Conservation (phyloP, 2,888 invertebrate species). For the Diarsia mendica region DNA sequence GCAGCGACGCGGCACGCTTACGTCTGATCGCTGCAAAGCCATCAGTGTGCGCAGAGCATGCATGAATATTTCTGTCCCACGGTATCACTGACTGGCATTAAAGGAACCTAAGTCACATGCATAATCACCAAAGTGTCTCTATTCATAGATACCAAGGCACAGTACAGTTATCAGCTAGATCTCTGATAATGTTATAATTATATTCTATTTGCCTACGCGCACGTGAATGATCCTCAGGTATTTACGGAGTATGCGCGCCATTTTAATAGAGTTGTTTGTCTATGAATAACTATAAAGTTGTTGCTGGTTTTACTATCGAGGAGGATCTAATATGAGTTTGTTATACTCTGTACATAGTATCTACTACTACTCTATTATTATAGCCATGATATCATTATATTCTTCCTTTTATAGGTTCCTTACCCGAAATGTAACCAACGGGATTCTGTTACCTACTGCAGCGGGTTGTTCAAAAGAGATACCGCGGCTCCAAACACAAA, state of each 20-base stretch:
- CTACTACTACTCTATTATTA: not conserved
- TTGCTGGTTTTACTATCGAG: conserved; percentile 8
- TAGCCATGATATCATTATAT: not conserved
- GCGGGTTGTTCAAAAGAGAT: no score
- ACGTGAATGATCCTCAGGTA: conserved; percentile 35
- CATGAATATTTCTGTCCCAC: no score
- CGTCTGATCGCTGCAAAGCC: no score
- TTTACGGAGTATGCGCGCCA: conserved; percentile 26
- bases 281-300: conserved; percentile 18
- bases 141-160: not conserved
- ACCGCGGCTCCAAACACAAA: no score
- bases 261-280: conserved; percentile 38
- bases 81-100: no score
- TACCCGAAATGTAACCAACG: no score
- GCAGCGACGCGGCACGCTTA: no score
- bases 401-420: no score
- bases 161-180: conserved; percentile 18
- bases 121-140: not conserved
- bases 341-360: not conserved
- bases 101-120: not conserved
- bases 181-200: conserved; percentile 9
- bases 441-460: no score
- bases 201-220: conserved; percentile 26
- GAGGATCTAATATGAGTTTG: conserved; percentile 5
- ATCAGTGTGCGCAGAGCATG: no score